A percentile compares a stretch with the other conserved stretches of the same genome.
phyloP scores from a whole-genome alignment of 2,113 vertebrate species.

The Vulpes lagopus region DNA sequence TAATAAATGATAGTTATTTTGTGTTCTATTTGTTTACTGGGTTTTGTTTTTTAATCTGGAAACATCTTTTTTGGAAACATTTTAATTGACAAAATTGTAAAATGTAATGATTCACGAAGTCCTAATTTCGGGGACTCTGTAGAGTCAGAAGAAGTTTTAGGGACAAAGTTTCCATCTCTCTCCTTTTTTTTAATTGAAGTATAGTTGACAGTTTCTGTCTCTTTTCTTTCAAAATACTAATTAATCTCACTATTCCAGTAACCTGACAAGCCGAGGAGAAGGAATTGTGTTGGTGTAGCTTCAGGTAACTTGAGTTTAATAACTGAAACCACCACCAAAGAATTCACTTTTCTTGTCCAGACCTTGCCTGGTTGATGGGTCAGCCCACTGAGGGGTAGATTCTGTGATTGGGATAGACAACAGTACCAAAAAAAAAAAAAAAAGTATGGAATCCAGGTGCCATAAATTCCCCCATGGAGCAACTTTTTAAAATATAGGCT shows the following conservation, averaged over 20 bases:
- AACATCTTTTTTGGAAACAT: not conserved
- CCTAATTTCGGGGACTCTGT: not conserved
- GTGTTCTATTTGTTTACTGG: not conserved
- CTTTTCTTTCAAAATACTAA: constrained; percentile 54
- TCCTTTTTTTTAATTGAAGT: not conserved
- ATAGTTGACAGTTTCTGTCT: not conserved
- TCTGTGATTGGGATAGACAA: not conserved
- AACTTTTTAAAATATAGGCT: not conserved
- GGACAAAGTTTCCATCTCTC: not conserved
- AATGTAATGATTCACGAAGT: not conserved
- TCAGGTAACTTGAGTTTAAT: constrained; percentile 38
- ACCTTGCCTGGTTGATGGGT: not conserved
- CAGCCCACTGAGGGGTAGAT: not conserved
- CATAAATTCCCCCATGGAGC: not conserved
- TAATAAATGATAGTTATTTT: not conserved
- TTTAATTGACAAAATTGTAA: not conserved
- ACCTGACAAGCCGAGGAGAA: constrained; percentile 9
- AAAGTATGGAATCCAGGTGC: not conserved
- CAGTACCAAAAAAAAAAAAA: not conserved
- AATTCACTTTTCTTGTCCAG: not conserved
- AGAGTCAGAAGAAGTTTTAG: constrained; percentile 9
- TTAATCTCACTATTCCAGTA: not conserved
- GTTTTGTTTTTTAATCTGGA: not conserved
- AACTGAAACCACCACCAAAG: constrained; percentile 11
- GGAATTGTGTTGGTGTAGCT: not conserved